Percentiles rank a stretch among this genome's conserved stretches.
Conservation (phyloP, 2,113 vertebrate genomes). For the Acrocephalus kingi region DNA sequence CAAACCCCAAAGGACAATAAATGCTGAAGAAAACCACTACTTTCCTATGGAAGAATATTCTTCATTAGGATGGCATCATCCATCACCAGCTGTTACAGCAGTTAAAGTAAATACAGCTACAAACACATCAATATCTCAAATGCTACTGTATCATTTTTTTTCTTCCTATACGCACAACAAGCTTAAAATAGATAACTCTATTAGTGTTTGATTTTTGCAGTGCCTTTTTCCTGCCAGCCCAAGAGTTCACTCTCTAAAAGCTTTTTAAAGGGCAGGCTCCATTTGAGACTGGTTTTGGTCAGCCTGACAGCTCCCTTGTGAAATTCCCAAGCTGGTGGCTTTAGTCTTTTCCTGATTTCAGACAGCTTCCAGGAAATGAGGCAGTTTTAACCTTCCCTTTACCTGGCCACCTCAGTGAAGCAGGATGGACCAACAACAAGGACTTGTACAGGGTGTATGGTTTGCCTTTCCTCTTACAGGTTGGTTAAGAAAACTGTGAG, state of each 20-base stretch:
- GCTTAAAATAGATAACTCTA: not conserved
- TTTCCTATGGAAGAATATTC: not conserved
- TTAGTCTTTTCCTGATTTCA: not conserved
- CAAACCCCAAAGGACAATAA: not conserved
- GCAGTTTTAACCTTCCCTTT: not conserved
- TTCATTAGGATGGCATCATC: not conserved
- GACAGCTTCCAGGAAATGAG: not conserved
- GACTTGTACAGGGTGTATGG: rapidly evolving
- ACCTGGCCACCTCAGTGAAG: not conserved
- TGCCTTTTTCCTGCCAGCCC: not conserved
- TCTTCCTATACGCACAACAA: not conserved
- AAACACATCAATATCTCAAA: not conserved
- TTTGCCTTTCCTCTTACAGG: not conserved
- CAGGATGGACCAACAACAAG: not conserved
- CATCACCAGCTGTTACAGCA: not conserved
- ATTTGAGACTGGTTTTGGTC: not conserved
- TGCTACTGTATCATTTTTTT: not conserved
- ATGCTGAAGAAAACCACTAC: not conserved
- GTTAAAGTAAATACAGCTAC: not conserved
- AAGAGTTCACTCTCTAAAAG: not conserved
- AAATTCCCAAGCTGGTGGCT: not conserved
- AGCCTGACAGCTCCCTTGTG: not conserved
- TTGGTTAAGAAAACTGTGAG: not conserved
- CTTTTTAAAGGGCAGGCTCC: not conserved
- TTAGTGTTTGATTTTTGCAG: not conserved